A percentile compares a stretch with the other conserved stretches of the same genome.
phyloP scores from a whole-genome alignment of 2,113 vertebrate genomes.

The Saimiri boliviensis region DNA sequence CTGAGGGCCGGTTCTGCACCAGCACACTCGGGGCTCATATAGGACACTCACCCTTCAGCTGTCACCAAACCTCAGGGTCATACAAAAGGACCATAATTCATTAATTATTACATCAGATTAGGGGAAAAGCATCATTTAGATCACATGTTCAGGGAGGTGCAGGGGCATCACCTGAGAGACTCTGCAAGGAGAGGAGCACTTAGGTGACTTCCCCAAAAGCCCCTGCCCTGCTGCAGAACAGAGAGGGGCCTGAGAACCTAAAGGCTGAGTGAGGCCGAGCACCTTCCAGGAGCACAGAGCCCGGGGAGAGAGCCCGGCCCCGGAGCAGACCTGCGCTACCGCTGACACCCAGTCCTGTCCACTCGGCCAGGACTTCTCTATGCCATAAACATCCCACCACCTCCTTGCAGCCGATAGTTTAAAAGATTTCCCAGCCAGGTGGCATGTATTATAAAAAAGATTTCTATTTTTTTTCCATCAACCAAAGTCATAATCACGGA shows the following conservation, averaged over 20 bases:
- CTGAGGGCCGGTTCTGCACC: background rate
- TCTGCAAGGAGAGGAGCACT: background rate
- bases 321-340: rapidly evolving
- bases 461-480: background rate
- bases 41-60: background rate
- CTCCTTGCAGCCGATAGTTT: background rate
- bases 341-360: background rate
- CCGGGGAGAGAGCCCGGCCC: background rate
- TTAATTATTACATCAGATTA: background rate
- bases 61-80: no score
- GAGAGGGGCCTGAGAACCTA: background rate
- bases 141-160: background rate
- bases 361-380: rapidly evolving
- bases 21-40: rapidly evolving
- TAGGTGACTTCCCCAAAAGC: background rate
- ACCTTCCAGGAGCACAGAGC: background rate
- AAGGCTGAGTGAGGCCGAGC: background rate
- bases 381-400: rapidly evolving
- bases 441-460: background rate
- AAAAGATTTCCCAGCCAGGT: background rate
- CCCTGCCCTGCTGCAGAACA: background rate
- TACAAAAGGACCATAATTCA: background rate
- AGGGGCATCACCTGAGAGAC: background rate
- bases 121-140: background rate
- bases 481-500: background rate